Evolutionary conservation across 2,113 vertebrate genomes (phyloP).

Genomic region (Polypterus bichir): DNA sequence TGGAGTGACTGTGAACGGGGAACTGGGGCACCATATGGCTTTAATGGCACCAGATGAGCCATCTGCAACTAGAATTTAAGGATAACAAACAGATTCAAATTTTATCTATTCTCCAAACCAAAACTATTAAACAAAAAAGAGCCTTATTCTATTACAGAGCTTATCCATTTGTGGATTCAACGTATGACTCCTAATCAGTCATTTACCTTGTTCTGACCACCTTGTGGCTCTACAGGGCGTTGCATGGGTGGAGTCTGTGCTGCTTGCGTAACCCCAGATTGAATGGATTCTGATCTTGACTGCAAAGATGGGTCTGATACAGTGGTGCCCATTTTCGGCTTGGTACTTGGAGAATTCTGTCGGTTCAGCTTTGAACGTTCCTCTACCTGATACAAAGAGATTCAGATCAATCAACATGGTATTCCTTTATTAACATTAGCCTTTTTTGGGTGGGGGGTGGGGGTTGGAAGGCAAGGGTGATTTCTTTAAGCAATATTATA

Average conservation of each 20-base stretch:
- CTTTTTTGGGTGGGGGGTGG: background rate
- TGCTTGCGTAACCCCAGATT: slow-evolving; percentile 46
- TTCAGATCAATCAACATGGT: no score
- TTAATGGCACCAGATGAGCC: slow-evolving; percentile 78
- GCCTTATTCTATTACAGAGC: background rate
- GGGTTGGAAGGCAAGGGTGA: background rate
- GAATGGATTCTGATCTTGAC: slow-evolving; percentile 56
- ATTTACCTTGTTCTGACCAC: slow-evolving; percentile 78
- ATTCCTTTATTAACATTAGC: background rate
- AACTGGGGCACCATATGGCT: slow-evolving; percentile 76
- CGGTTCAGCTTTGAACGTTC: slow-evolving; percentile 77
- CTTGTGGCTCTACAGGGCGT: slow-evolving; percentile 78
- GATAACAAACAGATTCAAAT: no score
- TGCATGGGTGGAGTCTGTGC: slow-evolving; percentile 84
- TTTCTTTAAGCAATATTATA: no score
- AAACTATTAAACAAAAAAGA: background rate
- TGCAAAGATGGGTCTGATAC: slow-evolving; percentile 62
- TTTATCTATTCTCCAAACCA: background rate
- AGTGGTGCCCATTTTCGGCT: slow-evolving; percentile 61
- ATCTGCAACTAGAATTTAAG: slow-evolving; percentile 62
- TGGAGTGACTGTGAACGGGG: slow-evolving; percentile 86
- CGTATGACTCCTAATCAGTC: slow-evolving; percentile 6
- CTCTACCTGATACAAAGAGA: slow-evolving; percentile 57
- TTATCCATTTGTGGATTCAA: background rate
- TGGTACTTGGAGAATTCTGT: slow-evolving; percentile 59